Evolutionary conservation across 2,888 invertebrate species (phyloP), one percentile per base, ranked within the genome.

Genomic region (Acronicta aceris): DNA sequence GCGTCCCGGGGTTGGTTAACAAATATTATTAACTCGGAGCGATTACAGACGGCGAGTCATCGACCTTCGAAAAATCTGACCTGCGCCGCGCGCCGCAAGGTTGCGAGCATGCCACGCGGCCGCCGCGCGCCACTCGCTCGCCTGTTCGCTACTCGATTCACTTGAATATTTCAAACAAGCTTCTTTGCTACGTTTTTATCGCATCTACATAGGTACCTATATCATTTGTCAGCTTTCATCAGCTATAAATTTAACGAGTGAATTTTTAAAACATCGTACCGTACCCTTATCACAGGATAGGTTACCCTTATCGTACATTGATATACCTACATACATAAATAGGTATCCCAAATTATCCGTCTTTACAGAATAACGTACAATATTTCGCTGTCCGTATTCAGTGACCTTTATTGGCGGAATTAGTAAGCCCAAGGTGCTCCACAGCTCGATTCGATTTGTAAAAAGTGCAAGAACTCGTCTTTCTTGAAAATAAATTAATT

Each of bases 31-130:
- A 90, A 86, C 86, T 86, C 83, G 87, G 67, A 81, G 81, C 89
- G 88, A 91, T 90, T 90, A 90, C 85, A 81, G 77, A 75, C 88
- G 85, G 75, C 89, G 87, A 92, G 94, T 94, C 94, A 94, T 90
- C 91, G 94, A 94, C 94, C 94, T 94, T 94, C 93, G 90, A 92
- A 94, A 94, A 88, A 93, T 94, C 92, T 93, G 93, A 93, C 93
- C 93, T 93, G 93, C 89, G 89, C 86, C 82, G 88, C 84, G 85
- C 88, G 84, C 82, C 85, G 86, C 92, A 93, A 93, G 93, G 92
- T 93, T 92, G 91, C 88, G 85, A 84, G 81, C 83, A 63, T 65
- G 57, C 61, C 65, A 38, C 64, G 61, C 56, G 51, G 38, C 65
- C 64, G 61, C 56, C 53, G 33, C 65, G 50, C 64, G 61, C 59